Evolutionary conservation across 2,113 vertebrate species (phyloP), one percentile per base, ranked within the genome.

Genomic region (Sciurus niger): DNA sequence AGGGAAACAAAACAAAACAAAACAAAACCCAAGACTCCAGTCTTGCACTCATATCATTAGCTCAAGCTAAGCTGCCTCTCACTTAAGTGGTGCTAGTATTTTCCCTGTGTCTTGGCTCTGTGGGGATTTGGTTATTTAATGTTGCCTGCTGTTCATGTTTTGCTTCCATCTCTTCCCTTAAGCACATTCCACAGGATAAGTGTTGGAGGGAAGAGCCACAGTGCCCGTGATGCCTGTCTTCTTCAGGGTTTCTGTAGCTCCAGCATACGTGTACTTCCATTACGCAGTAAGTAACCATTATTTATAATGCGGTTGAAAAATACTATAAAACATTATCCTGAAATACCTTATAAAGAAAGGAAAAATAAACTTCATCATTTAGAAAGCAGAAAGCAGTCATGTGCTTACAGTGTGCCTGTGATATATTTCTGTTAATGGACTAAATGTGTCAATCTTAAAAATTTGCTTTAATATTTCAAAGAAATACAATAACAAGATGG

Each of bases 231-330:
- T 76, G 34, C 32, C 87, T 80, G 34, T n/a, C 90, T 87, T 92
- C 55, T 70, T 48, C 43, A 60, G 92, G 77, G 40, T 60, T 46
- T 32, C 8, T 28, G 9, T 6, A 65, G 70, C 63, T 86, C 34
- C 40, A 74, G 51, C 28, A 13, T 80, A 48, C 16, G 34, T 43
- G 7, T 25, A 34, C 30, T 87, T 28, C 46, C 60, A 79, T 55
- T 74, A 79, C 12, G 40, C 18, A 92, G 72, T 68, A 93, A 95
- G 93, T 30, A 89, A 67, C 60, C 94, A 79, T 79, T 79, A 94
- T 58, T 93, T 91, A 92, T 90, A 96, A 95, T n/a, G 63, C 77
- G 70, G 30, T 51, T 96, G 65, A 93, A 92, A 63, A 96, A 89
- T 87, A 92, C 58, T 55, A 86, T 79, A 86, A 89, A 91, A 55